Evolutionary conservation across 2,113 vertebrate species (phyloP), one percentile per base, ranked within the genome.

Genomic region (Petrocephalus zakoni): DNA sequence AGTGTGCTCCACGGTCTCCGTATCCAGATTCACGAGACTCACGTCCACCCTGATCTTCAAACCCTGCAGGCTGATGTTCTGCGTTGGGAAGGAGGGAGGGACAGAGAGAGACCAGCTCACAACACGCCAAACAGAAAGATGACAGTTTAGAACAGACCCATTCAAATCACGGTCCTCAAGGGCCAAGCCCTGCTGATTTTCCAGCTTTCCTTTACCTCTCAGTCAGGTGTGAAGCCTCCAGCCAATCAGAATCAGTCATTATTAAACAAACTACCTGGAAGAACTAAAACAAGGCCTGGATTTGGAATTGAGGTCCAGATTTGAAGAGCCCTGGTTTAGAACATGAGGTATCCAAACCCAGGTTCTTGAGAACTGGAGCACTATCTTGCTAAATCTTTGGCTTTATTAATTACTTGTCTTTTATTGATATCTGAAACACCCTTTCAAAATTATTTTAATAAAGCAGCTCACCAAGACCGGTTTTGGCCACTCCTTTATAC

Each of bases 11-110:
- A 88, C 25, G 8, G 64, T 84, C 22, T 34, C 5, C 0, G 58
- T 84, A 37, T 86, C 88, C 88, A 82, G 61, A 34, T 91, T 90
- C 82, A 90, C 84, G 7, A 51, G 51, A 34, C 25, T 85, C 83
- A 55, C 83, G 11, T 85, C 83, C 51, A 53, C 83, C 83, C 51
- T 55, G 25, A 86, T 55, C 52, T 6, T 51, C 58, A 91, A 25
- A 37, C 78, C 92, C 55, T 86, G 78, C 49, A 93, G 22, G 34
- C 88, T 86, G 42, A 93, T 88, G 52, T 89, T 88, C 92, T 93
- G 21, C 34, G 56, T 89, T 75, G 37, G 87, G 34, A 56, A 19
- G n/a, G n/a, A 64, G 61, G 25, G 61, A 68, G 61, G 11, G 25
- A 58, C 5, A 88, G 5, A 19, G 53, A 55, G 53, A 55, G 17